These are phyloP conservation scores for Sebastes oblongus DNA, from an alignment of 2,797 vertebrate species.

Conservation along the genomic window DNA sequence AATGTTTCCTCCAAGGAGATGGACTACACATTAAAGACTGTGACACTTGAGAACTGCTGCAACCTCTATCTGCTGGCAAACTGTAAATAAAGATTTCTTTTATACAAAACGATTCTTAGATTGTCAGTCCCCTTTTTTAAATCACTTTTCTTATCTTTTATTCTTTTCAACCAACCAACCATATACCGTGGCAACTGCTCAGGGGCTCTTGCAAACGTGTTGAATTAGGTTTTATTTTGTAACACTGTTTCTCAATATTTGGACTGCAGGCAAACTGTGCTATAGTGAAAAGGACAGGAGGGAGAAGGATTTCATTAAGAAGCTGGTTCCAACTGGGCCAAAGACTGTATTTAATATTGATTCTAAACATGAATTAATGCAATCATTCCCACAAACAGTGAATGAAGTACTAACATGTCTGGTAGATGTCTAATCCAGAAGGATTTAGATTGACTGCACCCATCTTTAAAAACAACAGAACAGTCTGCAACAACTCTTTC, in stretches of 20 bases:
- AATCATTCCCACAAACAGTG: not conserved
- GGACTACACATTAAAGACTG: conserved; percentile 24
- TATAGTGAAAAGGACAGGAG: not conserved
- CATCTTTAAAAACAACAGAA: not conserved
- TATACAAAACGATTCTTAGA: conserved; percentile 29
- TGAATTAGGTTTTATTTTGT: not conserved
- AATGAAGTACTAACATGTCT: not conserved
- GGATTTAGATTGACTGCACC: not conserved
- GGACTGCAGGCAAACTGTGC: not conserved
- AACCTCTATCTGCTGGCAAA: conserved; percentile 26
- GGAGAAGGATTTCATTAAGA: not conserved
- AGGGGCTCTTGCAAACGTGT: not conserved
- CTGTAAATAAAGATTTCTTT: conserved; percentile 81
- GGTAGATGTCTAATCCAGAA: not conserved
- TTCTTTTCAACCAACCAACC: not conserved
- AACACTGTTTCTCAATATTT: not conserved
- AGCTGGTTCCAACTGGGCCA: not conserved
- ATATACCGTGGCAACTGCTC: not conserved
- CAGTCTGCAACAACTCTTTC: not conserved
- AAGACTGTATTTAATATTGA: not conserved
- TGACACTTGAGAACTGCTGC: conserved; percentile 15
- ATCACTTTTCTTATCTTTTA: not conserved
- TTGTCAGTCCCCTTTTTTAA: not conserved
- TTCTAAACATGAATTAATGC: not conserved
- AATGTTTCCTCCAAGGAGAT: conserved; percentile 22